Conservation (phyloP, 2,888 invertebrate genomes). For the Electrophaes corylata region DNA sequence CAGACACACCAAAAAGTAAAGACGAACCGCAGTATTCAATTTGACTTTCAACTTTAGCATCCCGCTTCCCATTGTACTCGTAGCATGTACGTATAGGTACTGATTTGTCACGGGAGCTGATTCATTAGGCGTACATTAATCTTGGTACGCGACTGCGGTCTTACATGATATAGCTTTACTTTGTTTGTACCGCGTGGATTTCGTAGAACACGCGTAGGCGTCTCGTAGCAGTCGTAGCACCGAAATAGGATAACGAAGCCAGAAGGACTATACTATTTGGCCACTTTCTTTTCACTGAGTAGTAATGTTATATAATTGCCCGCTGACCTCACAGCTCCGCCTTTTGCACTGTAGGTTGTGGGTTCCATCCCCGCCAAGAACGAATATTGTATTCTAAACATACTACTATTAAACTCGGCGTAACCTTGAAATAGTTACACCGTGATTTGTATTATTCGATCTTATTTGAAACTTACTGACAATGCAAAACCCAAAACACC, state of each 20-base stretch:
- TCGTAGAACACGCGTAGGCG: constrained; percentile 20
- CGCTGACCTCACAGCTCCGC: no score
- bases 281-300: constrained; percentile 2
- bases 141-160: constrained; percentile 59
- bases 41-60: constrained; percentile 31
- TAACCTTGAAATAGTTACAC: no score
- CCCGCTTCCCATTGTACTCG: constrained; percentile 39
- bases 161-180: constrained; percentile 59
- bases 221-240: constrained; percentile 17
- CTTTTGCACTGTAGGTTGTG: no score
- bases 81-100: constrained; percentile 44
- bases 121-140: constrained; percentile 76
- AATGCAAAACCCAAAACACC: no score
- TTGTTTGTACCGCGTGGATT: constrained; percentile 49
- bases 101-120: constrained; percentile 77
- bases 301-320: neutral
- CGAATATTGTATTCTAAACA: no score
- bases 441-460: no score
- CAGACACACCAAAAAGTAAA: neutral
- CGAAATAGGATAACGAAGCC: neutral
- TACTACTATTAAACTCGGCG: no score
- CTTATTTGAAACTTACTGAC: no score
- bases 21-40: constrained; percentile 17
- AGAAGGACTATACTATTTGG: neutral
- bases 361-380: no score